Evolutionary conservation across 2,113 vertebrate species (phyloP).

Genomic region (Salminus brasiliensis): DNA sequence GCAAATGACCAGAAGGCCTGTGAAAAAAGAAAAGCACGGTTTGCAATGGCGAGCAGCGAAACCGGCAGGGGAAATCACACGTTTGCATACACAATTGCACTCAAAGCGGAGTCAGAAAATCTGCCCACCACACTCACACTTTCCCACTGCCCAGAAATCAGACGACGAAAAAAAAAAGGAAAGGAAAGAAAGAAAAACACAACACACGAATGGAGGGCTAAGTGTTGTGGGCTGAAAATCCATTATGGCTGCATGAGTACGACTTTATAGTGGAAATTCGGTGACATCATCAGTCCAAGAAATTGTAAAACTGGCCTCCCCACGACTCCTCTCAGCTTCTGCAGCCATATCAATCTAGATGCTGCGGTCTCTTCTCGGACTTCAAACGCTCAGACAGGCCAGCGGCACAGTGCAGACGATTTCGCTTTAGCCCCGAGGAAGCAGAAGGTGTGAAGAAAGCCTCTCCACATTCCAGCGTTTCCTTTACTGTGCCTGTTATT

Average conservation of each 20-base stretch:
- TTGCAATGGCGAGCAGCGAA: not conserved
- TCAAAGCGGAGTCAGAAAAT: conserved; percentile 51
- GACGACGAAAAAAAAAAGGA: conserved; percentile 43
- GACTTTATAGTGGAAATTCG: conserved; percentile 57
- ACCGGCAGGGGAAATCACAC: conserved; percentile 19
- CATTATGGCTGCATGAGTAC: conserved; percentile 58
- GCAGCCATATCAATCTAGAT: conserved; percentile 64
- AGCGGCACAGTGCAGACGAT: not conserved
- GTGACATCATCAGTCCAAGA: conserved; percentile 55
- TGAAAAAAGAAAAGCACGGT: conserved; percentile 31
- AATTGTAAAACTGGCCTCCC: conserved; percentile 53
- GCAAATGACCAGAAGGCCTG: conserved; percentile 39
- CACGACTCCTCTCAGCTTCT: conserved; percentile 55
- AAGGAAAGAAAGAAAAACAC: too few relatives aligned
- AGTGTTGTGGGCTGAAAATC: conserved; percentile 61
- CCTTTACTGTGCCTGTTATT: not conserved
- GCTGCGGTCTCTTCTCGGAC: conserved; percentile 35
- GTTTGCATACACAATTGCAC: conserved; percentile 60
- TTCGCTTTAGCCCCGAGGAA: conserved; percentile 20
- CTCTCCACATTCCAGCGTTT: conserved; percentile 12
- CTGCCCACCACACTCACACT: conserved; percentile 8
- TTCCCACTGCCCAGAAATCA: conserved; percentile 32
- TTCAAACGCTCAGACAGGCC: conserved; percentile 37
- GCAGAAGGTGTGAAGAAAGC: conserved; percentile 21
- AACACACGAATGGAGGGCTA: conserved; percentile 36